Conservation (phyloP, 2,888 invertebrate species). For the Gisinianus flammeolus region DNA sequence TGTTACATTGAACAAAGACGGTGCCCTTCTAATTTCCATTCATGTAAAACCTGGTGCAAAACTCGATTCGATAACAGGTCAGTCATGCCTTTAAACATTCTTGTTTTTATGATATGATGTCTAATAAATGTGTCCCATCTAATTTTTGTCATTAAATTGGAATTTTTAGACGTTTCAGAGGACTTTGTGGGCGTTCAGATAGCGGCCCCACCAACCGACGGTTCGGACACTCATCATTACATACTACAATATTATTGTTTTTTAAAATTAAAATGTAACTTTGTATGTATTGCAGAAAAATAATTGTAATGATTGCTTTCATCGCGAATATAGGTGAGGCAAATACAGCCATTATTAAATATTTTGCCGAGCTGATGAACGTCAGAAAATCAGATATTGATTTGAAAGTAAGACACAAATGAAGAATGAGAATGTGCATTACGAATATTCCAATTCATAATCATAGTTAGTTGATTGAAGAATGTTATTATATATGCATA, state of each 20-base stretch:
- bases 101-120: too few species aligned
- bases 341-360: slow-evolving; percentile 76
- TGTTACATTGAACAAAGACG: not conserved
- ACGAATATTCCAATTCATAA: too few species aligned
- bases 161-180: not conserved
- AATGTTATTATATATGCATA: too few species aligned
- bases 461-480: not conserved
- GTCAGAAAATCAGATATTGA: slow-evolving; percentile 74
- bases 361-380: slow-evolving; percentile 71
- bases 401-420: slow-evolving; percentile 65
- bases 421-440: too few species aligned
- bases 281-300: too few species aligned
- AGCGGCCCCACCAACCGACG: slow-evolving; percentile 62
- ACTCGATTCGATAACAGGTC: not conserved
- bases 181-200: not conserved
- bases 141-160: not conserved
- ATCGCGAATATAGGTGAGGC: slow-evolving; percentile 65
- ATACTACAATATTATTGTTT: not conserved
- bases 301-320: too few species aligned
- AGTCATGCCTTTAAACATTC: not conserved
- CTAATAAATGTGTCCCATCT: not conserved
- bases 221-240: slow-evolving; percentile 60
- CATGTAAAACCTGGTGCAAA: slow-evolving; percentile 14
- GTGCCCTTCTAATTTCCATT: not conserved
- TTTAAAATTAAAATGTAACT: not conserved